Percentiles rank a stretch among this genome's conserved stretches.
phyloP scores from a whole-genome alignment of 2,797 vertebrate genomes.

The Mormyrops attenuatus region DNA sequence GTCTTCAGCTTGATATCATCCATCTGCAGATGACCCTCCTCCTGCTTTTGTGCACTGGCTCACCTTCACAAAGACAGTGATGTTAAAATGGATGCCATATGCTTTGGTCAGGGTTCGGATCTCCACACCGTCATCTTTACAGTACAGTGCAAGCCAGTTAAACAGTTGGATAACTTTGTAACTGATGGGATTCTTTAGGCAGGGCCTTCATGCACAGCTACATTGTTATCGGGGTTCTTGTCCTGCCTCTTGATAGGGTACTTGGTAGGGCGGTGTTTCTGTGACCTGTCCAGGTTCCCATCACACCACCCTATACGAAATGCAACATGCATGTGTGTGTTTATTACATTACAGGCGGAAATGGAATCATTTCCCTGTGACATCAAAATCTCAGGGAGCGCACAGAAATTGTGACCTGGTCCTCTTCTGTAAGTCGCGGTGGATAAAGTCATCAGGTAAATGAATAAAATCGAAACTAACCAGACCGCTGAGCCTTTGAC shows the following conservation, averaged over 20 bases:
- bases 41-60: background rate
- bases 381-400: no score
- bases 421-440: background rate
- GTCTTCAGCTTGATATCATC: background rate
- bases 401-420: background rate
- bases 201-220: conserved; percentile 36
- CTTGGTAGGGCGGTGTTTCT: conserved; percentile 58
- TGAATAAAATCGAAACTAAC: background rate
- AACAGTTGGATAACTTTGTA: background rate
- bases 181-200: background rate
- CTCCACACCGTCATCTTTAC: conserved; percentile 43
- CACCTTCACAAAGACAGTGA: conserved; percentile 73
- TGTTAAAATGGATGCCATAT: conserved; percentile 68
- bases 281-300: conserved; percentile 63
- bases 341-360: background rate
- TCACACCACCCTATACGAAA: conserved; percentile 64
- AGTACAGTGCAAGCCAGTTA: conserved; percentile 71
- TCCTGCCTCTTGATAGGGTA: conserved; percentile 71
- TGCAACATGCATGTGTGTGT: background rate
- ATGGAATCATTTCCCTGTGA: background rate
- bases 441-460: background rate
- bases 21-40: background rate
- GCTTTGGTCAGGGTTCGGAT: conserved; percentile 60
- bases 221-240: conserved; percentile 54
- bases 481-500: background rate